Evolutionary conservation across 2,888 invertebrate genomes (phyloP), one percentile per base, ranked within the genome.

Genomic region (Fragum fragum): DNA sequence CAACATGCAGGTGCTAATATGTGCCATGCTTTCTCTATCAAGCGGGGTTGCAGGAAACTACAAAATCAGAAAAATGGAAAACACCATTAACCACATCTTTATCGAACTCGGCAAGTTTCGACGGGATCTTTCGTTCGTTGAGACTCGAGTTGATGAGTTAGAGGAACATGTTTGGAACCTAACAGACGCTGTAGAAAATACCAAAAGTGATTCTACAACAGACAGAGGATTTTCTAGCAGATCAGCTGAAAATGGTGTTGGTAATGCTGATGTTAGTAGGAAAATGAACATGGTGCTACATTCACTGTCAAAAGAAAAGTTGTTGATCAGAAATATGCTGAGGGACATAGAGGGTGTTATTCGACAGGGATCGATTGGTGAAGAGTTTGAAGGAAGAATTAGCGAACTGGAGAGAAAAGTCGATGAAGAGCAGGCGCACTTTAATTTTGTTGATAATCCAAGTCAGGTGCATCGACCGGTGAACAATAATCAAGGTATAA

Each of bases 1-100:
- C 5, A 36, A 36, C 5, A 9, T 9, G 32, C 9, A 36, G 3
- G 32, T 36, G 32, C 32, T 36, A 47, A 3, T 47, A 47, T 47
- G 47, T n/a, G 2, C 14, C 16, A 18, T 5, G 2, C 16, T 47
- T 2, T 47, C 14, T 47, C 47, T 47, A 3, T 5, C 18, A 2
- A 3, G 47, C 3, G 47, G 18, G 16, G 47, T 47, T 9, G 3
- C 16, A 3, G 47, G 47, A 47, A 47, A 47, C 47, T 47, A 18
- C 18, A 47, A 47, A 47, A 47, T 57, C 3, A 57, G 57, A 57
- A 57, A 57, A 26, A 57, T 57, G 57, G 26, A 57, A 26, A 57
- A 26, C 23, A 26, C 57, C 3, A 23, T 57, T 14, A 26, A 57
- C 57, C 57, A 57, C 14, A 21, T 57, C 57, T 57, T 57, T 26